Conservation (phyloP, 2,888 invertebrate species). For the Eupithecia pulchellata region DNA sequence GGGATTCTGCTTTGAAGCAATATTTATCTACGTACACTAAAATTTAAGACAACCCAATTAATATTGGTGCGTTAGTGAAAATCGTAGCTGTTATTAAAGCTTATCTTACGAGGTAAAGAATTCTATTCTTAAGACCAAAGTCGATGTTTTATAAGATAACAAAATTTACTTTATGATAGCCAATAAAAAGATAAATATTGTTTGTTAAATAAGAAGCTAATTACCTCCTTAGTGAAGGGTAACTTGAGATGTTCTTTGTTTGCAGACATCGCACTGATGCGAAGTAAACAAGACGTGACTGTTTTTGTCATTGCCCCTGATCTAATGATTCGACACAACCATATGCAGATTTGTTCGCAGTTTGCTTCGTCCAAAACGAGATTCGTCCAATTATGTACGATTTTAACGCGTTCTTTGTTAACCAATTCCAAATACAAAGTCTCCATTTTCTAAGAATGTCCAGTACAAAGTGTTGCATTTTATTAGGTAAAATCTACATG, state of each 20-base stretch:
- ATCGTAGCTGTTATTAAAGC: too few relatives aligned
- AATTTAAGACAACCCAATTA: too few relatives aligned
- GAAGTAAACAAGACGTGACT: slow-evolving; percentile 60
- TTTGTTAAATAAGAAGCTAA: slow-evolving; percentile 38
- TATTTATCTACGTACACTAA: too few relatives aligned
- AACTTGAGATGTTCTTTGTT: slow-evolving; percentile 63
- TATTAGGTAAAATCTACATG: too few relatives aligned
- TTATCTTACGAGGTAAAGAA: too few relatives aligned
- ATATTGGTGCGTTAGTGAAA: background rate
- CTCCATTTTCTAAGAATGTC: background rate
- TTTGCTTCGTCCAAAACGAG: too few relatives aligned
- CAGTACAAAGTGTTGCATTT: background rate
- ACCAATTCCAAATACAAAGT: background rate
- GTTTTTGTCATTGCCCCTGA: slow-evolving; percentile 57
- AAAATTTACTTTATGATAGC: too few relatives aligned
- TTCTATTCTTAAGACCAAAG: background rate
- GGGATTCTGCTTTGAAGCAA: too few relatives aligned
- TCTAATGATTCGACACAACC: slow-evolving; percentile 50
- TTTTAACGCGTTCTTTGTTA: too few relatives aligned
- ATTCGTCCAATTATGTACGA: too few relatives aligned
- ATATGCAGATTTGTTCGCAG: too few relatives aligned
- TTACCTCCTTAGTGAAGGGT: slow-evolving; percentile 50
- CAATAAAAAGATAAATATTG: background rate
- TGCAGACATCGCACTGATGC: slow-evolving; percentile 60
- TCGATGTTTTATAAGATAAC: background rate